phyloP scores from a whole-genome alignment of 2,113 vertebrate species.

The Sapayoa aenigma region DNA sequence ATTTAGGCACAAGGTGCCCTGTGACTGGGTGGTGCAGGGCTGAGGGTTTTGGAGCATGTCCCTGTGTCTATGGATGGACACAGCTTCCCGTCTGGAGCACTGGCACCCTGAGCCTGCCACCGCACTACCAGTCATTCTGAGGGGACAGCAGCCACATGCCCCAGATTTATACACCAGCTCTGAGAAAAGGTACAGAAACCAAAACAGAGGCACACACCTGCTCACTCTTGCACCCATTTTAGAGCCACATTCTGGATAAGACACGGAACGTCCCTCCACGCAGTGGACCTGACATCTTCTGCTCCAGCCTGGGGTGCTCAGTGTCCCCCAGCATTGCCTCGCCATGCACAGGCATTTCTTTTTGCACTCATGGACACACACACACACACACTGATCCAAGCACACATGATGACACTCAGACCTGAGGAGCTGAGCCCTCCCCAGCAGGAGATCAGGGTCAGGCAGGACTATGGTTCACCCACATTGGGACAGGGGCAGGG shows the following conservation, averaged over 20 bases:
- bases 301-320: not conserved
- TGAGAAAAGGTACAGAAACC: not conserved
- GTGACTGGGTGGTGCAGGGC: accelerated
- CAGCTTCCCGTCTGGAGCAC: not conserved
- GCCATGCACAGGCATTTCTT: not conserved
- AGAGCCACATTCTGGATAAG: not conserved
- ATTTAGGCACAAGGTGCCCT: not conserved
- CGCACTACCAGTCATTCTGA: accelerated
- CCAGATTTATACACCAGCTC: not conserved
- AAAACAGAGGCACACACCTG: not conserved
- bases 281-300: not conserved
- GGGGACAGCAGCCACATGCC: accelerated
- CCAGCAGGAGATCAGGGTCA: accelerated
- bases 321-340: not conserved
- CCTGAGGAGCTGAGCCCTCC: not conserved
- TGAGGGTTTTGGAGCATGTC: not conserved
- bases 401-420: accelerated
- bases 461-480: not conserved
- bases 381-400: not conserved
- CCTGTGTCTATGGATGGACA: not conserved
- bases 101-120: not conserved
- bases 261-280: not conserved
- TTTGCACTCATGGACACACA: not conserved
- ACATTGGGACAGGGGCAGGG: not conserved
- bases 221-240: not conserved